Base-by-base conservation (phyloP, 30 jellyfish, hydroid and myxozoan genomes). In the Aurelia sp. region DNA sequence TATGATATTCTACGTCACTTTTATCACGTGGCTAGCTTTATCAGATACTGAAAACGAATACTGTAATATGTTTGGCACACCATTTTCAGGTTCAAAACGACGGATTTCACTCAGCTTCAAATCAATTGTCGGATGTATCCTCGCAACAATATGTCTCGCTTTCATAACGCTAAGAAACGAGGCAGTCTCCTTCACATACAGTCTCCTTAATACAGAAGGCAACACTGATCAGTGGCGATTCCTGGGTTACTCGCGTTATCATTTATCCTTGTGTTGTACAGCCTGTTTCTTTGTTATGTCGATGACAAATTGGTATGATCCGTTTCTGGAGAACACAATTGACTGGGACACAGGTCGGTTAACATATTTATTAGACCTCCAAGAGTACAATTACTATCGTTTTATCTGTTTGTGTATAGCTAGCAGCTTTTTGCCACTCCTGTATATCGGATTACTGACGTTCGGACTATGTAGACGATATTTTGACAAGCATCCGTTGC, bases 21-120 rank as follows among this genome's bases (percentile, higher is more conserved):
- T 67, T 53, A 30, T 79, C 64, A 82, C 99, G 47, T 96, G 99
- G 99, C 77, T 96, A 9, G 99, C 99, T 24, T 52, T 96, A 38
- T 88, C 98, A 12, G 99, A 96, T 65, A 89, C 98, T 1, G 99
- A 96, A 72, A 96, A 96, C 67, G 97, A 86, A 68, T 24, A 61
- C 78, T 96, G 99, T 67, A 96, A 96, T 64, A 76, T 96, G 94
- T 76, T 33, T 62, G 99, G 97, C 18, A 96, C 99, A 6, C 96
- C 96, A 31, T 96, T 96, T 55, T 84, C 96, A 22, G 99, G 99
- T 13, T 90, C 99, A 5, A 55, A 66, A 65, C 96, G 76, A 75
- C 88, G 51, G 20, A 53, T 96, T 30, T 77, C 99, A 1, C 60
- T 80, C 19, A 96, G 94, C 68, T 81, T 91, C 60, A 91, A 96